These are phyloP conservation scores for Chunga burmeisteri DNA, from an alignment of 2,113 vertebrate species.

Conservation along the genomic window DNA sequence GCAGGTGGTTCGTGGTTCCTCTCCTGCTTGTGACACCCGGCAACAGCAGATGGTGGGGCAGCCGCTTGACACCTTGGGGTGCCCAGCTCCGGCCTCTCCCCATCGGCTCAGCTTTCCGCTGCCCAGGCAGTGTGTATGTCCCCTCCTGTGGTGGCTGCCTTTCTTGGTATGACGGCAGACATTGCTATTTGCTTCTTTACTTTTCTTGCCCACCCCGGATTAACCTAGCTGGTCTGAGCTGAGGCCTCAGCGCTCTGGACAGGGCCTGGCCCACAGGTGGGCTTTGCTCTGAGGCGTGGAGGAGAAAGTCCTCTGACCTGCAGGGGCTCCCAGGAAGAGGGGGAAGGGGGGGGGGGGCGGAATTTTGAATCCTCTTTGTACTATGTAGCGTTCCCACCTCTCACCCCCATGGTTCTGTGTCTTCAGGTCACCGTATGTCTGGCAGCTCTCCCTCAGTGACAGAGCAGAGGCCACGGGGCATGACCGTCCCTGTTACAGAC, in stretches of 20 bases:
- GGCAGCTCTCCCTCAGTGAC: accelerated
- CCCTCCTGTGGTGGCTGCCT: background rate
- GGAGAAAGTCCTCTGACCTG: background rate
- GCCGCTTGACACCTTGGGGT: background rate
- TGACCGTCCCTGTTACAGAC: background rate
- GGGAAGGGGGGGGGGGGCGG: accelerated
- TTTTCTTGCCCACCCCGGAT: background rate
- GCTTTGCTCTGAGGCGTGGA: background rate
- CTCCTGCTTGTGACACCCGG: background rate
- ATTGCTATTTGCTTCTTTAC: accelerated
- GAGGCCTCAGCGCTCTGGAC: background rate
- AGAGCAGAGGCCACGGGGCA: background rate
- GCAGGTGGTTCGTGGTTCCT: background rate
- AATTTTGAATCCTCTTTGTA: background rate
- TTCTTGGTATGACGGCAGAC: background rate
- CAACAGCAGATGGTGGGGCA: background rate
- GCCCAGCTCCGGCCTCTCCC: background rate
- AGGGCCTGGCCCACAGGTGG: background rate
- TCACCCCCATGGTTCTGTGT: background rate
- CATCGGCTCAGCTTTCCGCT: accelerated
- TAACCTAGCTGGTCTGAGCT: background rate
- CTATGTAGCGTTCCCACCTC: background rate
- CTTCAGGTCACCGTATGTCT: background rate
- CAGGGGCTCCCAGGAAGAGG: background rate
- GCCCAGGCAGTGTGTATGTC: accelerated